Evolutionary conservation across 2,113 vertebrate species (phyloP).

Genomic region (Astatoreochromis straeleni): DNA sequence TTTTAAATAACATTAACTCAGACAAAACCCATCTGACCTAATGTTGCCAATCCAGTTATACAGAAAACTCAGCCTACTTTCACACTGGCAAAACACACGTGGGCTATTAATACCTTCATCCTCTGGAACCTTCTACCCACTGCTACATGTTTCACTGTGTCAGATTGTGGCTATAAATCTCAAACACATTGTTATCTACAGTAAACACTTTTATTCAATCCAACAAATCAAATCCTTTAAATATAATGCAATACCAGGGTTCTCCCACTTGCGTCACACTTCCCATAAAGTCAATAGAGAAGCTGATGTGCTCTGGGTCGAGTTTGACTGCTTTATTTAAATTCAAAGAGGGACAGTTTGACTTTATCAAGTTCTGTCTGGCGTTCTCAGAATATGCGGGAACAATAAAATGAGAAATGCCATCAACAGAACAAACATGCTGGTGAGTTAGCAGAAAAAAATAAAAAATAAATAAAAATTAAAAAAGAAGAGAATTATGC

Average conservation of each 20-base stretch:
- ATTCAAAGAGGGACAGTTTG: not conserved
- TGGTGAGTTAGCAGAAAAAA: not conserved
- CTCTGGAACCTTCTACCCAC: not conserved
- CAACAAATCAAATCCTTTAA: not conserved
- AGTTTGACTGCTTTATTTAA: not conserved
- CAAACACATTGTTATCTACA: not conserved
- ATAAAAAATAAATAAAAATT: too few species aligned
- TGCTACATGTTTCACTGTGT: not conserved
- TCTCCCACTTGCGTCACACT: not conserved
- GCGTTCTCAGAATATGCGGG: not conserved
- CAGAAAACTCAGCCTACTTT: not conserved
- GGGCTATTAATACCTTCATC: not conserved
- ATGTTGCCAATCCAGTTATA: not conserved
- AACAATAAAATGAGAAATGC: not conserved
- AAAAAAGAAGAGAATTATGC: rapidly evolving
- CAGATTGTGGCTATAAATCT: not conserved
- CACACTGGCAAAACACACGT: not conserved
- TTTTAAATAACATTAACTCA: not conserved
- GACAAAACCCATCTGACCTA: not conserved
- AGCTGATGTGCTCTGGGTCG: not conserved
- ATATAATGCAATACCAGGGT: not conserved
- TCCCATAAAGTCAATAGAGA: not conserved
- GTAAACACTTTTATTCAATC: not conserved
- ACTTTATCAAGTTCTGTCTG: not conserved
- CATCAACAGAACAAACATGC: not conserved